These are phyloP conservation scores for Hydrotaea cyrtoneurina DNA, from an alignment of 2,888 invertebrate genomes.

Conservation along the genomic window DNA sequence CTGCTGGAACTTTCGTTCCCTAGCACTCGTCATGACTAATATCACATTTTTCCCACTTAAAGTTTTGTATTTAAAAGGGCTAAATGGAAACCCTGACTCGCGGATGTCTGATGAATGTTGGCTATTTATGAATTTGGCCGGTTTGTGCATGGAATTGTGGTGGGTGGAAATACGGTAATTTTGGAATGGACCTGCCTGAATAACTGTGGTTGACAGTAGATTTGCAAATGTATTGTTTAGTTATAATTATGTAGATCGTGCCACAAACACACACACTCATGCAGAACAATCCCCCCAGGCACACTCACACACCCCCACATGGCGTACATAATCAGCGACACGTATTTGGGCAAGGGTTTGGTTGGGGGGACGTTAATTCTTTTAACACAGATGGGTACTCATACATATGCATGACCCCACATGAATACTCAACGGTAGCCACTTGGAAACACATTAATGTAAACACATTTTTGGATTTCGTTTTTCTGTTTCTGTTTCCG, in stretches of 20 bases:
- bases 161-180: too few relatives aligned
- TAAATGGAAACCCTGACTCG: too few relatives aligned
- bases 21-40: too few relatives aligned
- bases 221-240: constrained; percentile 19
- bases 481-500: neutral
- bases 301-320: neutral
- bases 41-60: too few relatives aligned
- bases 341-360: neutral
- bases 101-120: neutral
- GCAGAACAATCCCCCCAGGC: too few relatives aligned
- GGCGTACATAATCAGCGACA: neutral
- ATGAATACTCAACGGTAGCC: neutral
- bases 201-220: constrained; percentile 17
- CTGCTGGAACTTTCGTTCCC: too few relatives aligned
- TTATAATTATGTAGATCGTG: constrained; percentile 31
- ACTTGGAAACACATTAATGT: constrained; percentile 10
- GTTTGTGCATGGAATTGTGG: neutral
- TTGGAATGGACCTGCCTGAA: neutral
- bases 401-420: constrained; percentile 26
- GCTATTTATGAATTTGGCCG: neutral
- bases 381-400: neutral
- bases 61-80: too few relatives aligned
- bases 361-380: neutral
- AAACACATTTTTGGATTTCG: neutral
- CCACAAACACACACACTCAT: too few relatives aligned